Base-by-base conservation (phyloP, 2,888 invertebrate species). In the Drosophila longiperda region DNA sequence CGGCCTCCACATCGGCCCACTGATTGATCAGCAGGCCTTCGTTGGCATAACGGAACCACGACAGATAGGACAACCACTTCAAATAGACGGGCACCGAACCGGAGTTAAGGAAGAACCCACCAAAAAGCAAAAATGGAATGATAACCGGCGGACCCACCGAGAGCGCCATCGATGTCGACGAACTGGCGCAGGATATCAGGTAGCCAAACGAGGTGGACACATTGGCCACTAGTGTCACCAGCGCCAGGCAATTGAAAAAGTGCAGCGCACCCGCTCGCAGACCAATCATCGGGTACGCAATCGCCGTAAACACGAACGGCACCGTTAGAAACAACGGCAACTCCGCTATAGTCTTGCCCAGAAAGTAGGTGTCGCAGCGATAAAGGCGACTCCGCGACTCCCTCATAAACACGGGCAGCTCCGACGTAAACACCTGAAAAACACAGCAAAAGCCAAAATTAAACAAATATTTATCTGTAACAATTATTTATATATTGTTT, bases 41-140 rank as follows among this genome's bases (percentile, higher is more conserved):
- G 92, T 98, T 98, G 34, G 97, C 97, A 92, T 98, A 98, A 65
- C 96, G 95, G 93, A 98, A 98, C 98, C 98, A 98, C 0, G 98
- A 98, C 17, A 98, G 93, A 92, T 97, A 97, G 0, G 97, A 96
- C 74, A 98, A 94, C 98, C 98, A 98, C 80, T 96, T 94, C 67
- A 98, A 95, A 91, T 97, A 98, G 0, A 94, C 93, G 0, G 98
- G 98, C 29, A 98, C 96, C 0, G 98, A 97, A 96, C 96, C 96
- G 29, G 97, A 95, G 92, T 99, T 99, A 49, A 99, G 94, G 93
- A 98, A 98, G 94, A 98, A 98, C 50, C 99, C 99, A 69, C 99
- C 99, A 92, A 99, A 99, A 23, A 99, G 94, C 93, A 99, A 94
- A 92, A 99, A 97, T 0, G 99, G 99, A 70, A 99, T 97, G 80